Conservation (phyloP, 1,140 invertebrate genomes). For the Drosophila takahashii region DNA sequence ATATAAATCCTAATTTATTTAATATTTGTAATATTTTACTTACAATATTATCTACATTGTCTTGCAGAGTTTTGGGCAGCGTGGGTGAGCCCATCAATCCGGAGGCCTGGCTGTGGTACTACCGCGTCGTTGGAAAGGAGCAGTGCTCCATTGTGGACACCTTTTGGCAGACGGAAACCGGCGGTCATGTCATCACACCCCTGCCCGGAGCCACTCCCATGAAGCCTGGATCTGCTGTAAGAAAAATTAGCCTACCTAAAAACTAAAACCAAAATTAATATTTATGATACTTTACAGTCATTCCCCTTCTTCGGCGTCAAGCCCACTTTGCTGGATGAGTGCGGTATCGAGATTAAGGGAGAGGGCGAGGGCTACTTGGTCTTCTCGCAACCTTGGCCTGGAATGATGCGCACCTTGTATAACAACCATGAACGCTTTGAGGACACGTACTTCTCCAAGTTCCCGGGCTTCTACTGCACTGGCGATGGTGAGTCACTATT, state of each 20-base stretch:
- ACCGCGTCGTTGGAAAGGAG: constrained; percentile 92
- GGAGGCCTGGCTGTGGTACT: constrained; percentile 99
- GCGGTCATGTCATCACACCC: constrained; percentile 97
- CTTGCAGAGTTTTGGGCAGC: constrained; percentile 92
- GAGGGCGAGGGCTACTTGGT: constrained; percentile 97
- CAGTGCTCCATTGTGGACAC: constrained; percentile 97
- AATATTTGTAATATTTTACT: no score
- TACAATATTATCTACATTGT: neutral
- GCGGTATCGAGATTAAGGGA: constrained; percentile 94
- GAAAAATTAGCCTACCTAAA: constrained; percentile 63
- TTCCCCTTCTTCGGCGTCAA: constrained; percentile 99
- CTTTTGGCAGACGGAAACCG: constrained; percentile 99
- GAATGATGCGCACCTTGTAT: constrained; percentile 97
- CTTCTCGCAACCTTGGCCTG: constrained; percentile 97
- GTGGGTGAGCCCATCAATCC: constrained; percentile 99
- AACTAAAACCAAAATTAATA: neutral
- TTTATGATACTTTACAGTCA: constrained; percentile 87
- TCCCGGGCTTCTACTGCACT: constrained; percentile 98
- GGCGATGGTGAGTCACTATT: constrained; percentile 93
- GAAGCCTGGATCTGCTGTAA: constrained; percentile 98
- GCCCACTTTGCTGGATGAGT: constrained; percentile 94
- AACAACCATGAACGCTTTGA: constrained; percentile 97
- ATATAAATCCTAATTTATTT: neutral
- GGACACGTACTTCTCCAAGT: constrained; percentile 97
- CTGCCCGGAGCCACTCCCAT: constrained; percentile 97